Evolutionary conservation across 2,797 vertebrate species (phyloP), one percentile per base, ranked within the genome.

Genomic region (Geotrypetes seraphini): DNA sequence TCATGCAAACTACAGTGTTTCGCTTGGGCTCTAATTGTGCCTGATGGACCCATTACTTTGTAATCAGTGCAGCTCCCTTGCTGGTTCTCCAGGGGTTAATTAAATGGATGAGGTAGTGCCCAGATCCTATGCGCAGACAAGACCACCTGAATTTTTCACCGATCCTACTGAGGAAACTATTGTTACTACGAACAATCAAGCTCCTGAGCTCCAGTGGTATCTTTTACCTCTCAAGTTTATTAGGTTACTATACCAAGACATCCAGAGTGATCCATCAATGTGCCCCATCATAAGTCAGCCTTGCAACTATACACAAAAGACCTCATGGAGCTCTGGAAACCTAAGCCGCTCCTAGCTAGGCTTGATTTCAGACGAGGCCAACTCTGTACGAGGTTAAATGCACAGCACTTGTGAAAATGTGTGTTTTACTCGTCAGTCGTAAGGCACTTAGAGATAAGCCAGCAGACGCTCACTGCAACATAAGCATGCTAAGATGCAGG

Each of bases 71-170:
- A 72, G 66, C 26, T 43, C 57, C 69, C 74, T 61, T 61, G 43
- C 35, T 23, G 54, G 72, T 60, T 76, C 89, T 76, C 83, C 10
- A 19, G 64, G 75, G 87, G 63, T 88, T 90, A 90, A 92, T 94
- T 96, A 92, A 56, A 65, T 25, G 35, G 41, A 63, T 68, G 45
- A 78, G 54, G 47, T 66, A 63, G 54, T 58, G 39, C 44, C 66
- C 37, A 37, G 53, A 64, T 58, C 62, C 66, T 66, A 27, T 52
- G 18, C 63, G 40, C 36, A 63, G 66, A 49, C 21, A 63, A 47
- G 65, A 69, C 49, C 40, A 53, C 48, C 62, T 66, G 40, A 39
- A 52, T 69, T 54, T 69, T 62, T 63, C 31, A 47, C 28, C 33
- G 35, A 40, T 25, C 15, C 3, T 60, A 25, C n/a, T 39, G 39